Evolutionary conservation across 2,888 invertebrate species (phyloP).

Genomic region (Xanthia togata): DNA sequence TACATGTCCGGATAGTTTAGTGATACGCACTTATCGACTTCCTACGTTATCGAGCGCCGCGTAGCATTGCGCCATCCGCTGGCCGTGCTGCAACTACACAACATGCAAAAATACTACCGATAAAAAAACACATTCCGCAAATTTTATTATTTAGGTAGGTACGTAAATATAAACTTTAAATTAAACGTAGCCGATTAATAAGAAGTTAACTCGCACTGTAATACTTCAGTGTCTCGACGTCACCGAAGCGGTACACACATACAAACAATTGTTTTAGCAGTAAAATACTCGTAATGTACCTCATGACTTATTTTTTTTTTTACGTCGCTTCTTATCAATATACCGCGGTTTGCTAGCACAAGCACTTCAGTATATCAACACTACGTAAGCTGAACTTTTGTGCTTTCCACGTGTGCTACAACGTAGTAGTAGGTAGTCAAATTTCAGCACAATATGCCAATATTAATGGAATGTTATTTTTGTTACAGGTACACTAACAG

Average conservation of each 20-base stretch:
- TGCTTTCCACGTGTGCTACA: not conserved
- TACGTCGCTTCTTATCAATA: not conserved
- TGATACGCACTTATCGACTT: constrained; percentile 82
- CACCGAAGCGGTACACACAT: too few species aligned
- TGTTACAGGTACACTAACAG: constrained; percentile 94
- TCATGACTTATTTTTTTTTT: not conserved
- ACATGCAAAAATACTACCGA: constrained; percentile 58
- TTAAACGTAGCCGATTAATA: too few species aligned
- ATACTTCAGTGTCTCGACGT: not conserved
- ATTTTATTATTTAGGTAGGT: constrained; percentile 8
- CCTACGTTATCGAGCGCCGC: constrained; percentile 79
- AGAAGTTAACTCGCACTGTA: not conserved
- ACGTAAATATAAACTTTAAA: not conserved
- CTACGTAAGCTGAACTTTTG: not conserved
- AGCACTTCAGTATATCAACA: not conserved
- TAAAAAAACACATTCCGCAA: constrained; percentile 39
- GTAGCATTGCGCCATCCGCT: constrained; percentile 77
- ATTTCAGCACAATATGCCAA: not conserved
- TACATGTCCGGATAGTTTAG: constrained; percentile 68
- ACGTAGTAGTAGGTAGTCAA: not conserved
- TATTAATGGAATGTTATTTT: constrained; percentile 48
- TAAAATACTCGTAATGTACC: not conserved
- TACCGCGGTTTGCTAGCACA: not conserved
- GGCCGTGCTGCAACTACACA: constrained; percentile 57
- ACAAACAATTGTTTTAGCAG: not conserved